A percentile compares a stretch with the other conserved stretches of the same genome.
Conservation (phyloP, 2,113 vertebrate genomes). For the Barnardius zonarius region DNA sequence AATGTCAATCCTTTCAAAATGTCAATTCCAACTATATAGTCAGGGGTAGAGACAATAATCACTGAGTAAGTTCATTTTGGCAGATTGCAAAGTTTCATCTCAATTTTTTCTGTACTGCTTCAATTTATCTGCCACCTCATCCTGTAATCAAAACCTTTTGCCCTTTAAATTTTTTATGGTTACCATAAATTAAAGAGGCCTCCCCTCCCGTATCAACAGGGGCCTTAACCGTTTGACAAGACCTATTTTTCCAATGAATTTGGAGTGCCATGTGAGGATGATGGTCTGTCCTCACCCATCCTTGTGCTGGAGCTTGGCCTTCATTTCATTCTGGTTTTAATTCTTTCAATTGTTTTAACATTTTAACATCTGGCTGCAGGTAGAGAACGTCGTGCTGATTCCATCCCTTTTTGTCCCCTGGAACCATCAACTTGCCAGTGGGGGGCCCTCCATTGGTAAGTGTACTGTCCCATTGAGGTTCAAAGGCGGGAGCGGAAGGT, state of each 20-base stretch:
- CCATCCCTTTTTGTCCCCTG: not conserved
- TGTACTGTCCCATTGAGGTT: not conserved
- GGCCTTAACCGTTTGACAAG: not conserved
- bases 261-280: not conserved
- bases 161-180: not conserved
- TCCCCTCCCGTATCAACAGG: not conserved
- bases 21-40: not conserved
- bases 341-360: not conserved
- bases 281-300: not conserved
- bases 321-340: not conserved
- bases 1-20: not conserved
- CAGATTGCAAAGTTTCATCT: not conserved
- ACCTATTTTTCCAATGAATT: not conserved
- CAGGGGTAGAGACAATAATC: not conserved
- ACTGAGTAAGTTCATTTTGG: not conserved
- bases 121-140: not conserved
- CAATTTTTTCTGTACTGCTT: not conserved
- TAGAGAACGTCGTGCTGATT: not conserved
- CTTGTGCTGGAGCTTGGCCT: not conserved
- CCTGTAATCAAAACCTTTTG: not conserved
- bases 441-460: not conserved
- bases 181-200: not conserved
- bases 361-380: not conserved
- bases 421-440: not conserved
- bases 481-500: not conserved